Evolutionary conservation across 2,113 vertebrate species (phyloP).

Genomic region (Spea bombifrons): DNA sequence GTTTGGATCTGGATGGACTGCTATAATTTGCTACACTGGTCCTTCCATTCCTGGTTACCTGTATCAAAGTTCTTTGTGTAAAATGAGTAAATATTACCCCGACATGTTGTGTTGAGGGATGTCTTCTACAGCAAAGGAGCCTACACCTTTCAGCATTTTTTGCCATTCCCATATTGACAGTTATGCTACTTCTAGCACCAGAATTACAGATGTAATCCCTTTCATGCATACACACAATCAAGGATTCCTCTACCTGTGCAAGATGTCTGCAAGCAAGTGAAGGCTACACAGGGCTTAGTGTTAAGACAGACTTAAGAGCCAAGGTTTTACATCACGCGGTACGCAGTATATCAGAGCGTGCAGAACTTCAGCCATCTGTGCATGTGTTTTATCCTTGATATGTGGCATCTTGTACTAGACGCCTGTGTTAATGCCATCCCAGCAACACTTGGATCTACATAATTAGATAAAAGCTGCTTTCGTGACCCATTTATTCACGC

Average conservation of each 20-base stretch:
- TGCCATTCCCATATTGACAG: too few relatives aligned
- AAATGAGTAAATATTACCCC: too few relatives aligned
- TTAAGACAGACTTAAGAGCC: background rate
- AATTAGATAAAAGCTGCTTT: conserved; percentile 49
- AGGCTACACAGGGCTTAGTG: conserved; percentile 18
- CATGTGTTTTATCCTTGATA: conserved; percentile 18
- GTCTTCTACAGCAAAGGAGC: too few relatives aligned
- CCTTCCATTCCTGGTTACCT: too few relatives aligned
- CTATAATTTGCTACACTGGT: too few relatives aligned
- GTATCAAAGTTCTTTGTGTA: too few relatives aligned
- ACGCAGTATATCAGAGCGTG: background rate
- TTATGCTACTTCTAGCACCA: too few relatives aligned
- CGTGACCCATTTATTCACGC: conserved; percentile 45
- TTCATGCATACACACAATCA: conserved; percentile 17
- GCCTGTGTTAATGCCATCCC: conserved; percentile 41
- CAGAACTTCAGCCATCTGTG: background rate
- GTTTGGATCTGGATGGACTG: too few relatives aligned
- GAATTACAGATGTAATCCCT: background rate
- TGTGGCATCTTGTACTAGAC: conserved; percentile 19
- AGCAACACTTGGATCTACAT: conserved; percentile 37
- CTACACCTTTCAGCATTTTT: too few relatives aligned
- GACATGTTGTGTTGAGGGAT: too few relatives aligned
- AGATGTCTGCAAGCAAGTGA: conserved; percentile 11
- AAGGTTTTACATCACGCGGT: conserved; percentile 8
- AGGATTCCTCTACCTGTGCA: conserved; percentile 6